phyloP scores from a whole-genome alignment of 64 coral and sea anemone species.

The Stichodactyla helianthus region DNA sequence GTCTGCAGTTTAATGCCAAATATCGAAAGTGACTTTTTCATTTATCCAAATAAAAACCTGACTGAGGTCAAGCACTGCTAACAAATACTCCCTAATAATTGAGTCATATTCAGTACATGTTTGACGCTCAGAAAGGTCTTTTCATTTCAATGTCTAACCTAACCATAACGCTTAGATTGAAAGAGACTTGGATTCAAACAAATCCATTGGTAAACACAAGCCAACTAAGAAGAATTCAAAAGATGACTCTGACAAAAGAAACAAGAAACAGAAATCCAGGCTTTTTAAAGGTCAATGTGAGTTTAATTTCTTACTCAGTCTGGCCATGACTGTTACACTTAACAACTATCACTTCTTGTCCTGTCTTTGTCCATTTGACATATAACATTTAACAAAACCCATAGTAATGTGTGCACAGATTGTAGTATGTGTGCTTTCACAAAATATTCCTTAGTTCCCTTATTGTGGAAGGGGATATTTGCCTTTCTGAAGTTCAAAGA shows the following conservation, averaged over 20 bases:
- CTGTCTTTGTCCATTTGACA: too few species aligned
- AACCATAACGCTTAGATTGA: constrained; percentile 10
- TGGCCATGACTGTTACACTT: neutral
- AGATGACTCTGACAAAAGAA: neutral
- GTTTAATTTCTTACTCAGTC: neutral
- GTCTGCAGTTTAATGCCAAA: too few species aligned
- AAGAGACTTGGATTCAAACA: constrained; percentile 9
- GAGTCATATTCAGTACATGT: neutral
- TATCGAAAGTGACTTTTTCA: too few species aligned
- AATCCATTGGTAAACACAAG: neutral
- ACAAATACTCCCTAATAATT: neutral
- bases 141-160: neutral
- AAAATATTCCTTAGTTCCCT: too few species aligned
- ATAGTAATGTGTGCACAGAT: too few species aligned
- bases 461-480: too few species aligned
- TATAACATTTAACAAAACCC: too few species aligned
- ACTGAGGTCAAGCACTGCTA: too few species aligned
- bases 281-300: constrained; percentile 18
- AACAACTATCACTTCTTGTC: too few species aligned
- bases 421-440: too few species aligned
- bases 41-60: too few species aligned
- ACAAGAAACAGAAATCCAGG: neutral
- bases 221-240: constrained; percentile 17
- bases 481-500: too few species aligned
- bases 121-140: neutral